A percentile compares a stretch with the other conserved stretches of the same genome.
These are phyloP conservation scores for Gandaritis pyraliata DNA, from an alignment of 2,888 invertebrate species.

Conservation along the genomic window DNA sequence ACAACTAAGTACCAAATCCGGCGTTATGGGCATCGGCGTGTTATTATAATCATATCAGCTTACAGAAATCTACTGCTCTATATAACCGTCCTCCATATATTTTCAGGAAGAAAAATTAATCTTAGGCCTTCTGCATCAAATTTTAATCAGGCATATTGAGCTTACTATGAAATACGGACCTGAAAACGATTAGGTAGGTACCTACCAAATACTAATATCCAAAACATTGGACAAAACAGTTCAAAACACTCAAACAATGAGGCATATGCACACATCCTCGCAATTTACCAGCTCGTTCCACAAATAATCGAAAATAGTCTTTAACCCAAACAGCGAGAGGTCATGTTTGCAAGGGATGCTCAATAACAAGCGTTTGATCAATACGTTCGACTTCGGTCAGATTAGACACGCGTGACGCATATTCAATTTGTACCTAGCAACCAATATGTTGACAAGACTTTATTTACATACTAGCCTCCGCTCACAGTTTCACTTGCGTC, in stretches of 20 bases:
- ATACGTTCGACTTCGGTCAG: slow-evolving; percentile 45
- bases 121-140: too few relatives aligned
- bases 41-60: too few relatives aligned
- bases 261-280: slow-evolving; percentile 5
- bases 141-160: background rate
- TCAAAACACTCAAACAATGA: slow-evolving; percentile 7
- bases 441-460: slow-evolving; percentile 8
- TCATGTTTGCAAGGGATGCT: slow-evolving; percentile 19
- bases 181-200: too few relatives aligned
- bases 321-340: slow-evolving; percentile 16
- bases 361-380: slow-evolving; percentile 46
- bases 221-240: background rate
- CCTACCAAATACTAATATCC: too few relatives aligned
- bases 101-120: too few relatives aligned
- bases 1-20: too few relatives aligned
- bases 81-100: too few relatives aligned
- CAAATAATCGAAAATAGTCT: slow-evolving; percentile 23
- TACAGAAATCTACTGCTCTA: too few relatives aligned
- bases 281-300: slow-evolving; percentile 4
- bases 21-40: too few relatives aligned
- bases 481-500: background rate
- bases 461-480: slow-evolving; percentile 4
- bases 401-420: slow-evolving; percentile 40
- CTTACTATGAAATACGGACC: background rate
- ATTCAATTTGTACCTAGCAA: slow-evolving; percentile 39